These are phyloP conservation scores for Pachypanchax playfairii DNA, from an alignment of 2,113 vertebrate genomes.

Conservation along the genomic window DNA sequence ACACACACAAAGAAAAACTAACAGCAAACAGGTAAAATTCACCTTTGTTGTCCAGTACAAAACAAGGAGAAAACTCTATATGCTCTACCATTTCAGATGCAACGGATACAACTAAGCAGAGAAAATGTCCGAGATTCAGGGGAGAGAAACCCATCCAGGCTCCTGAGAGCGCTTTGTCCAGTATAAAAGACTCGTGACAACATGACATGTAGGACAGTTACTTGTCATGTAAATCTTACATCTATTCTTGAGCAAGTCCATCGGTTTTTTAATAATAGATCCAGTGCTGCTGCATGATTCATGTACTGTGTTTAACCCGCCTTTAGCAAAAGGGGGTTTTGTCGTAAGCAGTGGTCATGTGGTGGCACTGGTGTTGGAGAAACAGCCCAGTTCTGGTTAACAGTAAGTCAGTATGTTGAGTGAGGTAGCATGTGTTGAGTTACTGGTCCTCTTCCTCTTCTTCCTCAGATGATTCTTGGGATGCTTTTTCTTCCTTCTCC, in stretches of 20 bases:
- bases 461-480: slow-evolving; percentile 94
- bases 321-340: slow-evolving; percentile 44
- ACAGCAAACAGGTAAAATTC: slow-evolving; percentile 77
- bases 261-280: slow-evolving; percentile 60
- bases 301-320: slow-evolving; percentile 67
- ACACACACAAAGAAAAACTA: slow-evolving; percentile 21
- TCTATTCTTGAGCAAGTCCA: slow-evolving; percentile 74
- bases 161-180: slow-evolving; percentile 78
- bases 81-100: slow-evolving; percentile 69
- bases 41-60: slow-evolving; percentile 85
- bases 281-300: slow-evolving; percentile 81
- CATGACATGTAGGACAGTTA: slow-evolving; percentile 68
- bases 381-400: slow-evolving; percentile 81
- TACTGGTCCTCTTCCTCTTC: slow-evolving; percentile 93
- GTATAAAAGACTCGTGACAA: slow-evolving; percentile 78
- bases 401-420: slow-evolving; percentile 81
- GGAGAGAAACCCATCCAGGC: slow-evolving; percentile 48
- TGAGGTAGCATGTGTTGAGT: slow-evolving; percentile 86
- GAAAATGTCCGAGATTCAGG: slow-evolving; percentile 60
- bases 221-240: slow-evolving; percentile 69
- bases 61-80: slow-evolving; percentile 67
- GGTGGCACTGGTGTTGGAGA: slow-evolving; percentile 76
- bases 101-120: slow-evolving; percentile 66
- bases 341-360: slow-evolving; percentile 70
- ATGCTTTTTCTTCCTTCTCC: slow-evolving; percentile 92